phyloP scores from a whole-genome alignment of 1,140 invertebrate species.

The Tribolium castaneum region DNA sequence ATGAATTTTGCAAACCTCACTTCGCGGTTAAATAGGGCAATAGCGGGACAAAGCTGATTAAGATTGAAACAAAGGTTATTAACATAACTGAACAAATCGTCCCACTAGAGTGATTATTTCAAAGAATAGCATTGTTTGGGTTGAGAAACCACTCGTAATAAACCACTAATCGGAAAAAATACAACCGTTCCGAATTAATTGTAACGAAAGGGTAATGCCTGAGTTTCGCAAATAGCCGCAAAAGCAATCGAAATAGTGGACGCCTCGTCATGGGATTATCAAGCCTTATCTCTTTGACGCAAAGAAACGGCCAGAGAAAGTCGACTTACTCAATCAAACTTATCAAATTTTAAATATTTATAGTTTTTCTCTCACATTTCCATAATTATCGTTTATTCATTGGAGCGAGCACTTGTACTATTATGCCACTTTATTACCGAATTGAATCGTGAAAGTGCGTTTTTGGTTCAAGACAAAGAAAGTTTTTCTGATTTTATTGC shows the following conservation, averaged over 20 bases:
- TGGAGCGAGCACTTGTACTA: slow-evolving; percentile 1
- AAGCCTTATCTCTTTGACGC: slow-evolving; percentile 20
- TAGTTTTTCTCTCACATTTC: not conserved
- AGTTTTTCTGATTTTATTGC: not conserved
- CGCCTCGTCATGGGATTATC: not conserved
- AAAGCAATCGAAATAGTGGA: not conserved
- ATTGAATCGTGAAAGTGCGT: not conserved
- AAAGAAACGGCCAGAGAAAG: slow-evolving; percentile 12
- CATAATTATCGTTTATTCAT: slow-evolving; percentile 17
- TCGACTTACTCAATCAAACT: not conserved
- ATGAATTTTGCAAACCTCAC: slow-evolving; percentile 17
- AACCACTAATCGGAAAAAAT: slow-evolving; percentile 10
- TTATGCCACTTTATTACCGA: not conserved
- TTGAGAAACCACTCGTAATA: slow-evolving; percentile 25
- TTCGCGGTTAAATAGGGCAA: slow-evolving; percentile 22
- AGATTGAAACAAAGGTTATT: slow-evolving; percentile 27
- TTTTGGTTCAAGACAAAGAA: not conserved
- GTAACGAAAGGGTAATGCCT: slow-evolving; percentile 7
- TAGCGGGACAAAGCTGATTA: slow-evolving; percentile 13
- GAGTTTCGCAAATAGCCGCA: not conserved
- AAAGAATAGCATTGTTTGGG: slow-evolving; percentile 14
- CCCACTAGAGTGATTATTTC: slow-evolving; percentile 22
- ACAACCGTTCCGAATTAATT: slow-evolving; percentile 15
- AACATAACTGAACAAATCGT: slow-evolving; percentile 16
- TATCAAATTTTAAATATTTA: slow-evolving; percentile 32